A percentile compares a stretch with the other conserved stretches of the same genome.
These are phyloP conservation scores for Sminthurinus signatus DNA, from an alignment of 1,140 invertebrate species.

Conservation along the genomic window DNA sequence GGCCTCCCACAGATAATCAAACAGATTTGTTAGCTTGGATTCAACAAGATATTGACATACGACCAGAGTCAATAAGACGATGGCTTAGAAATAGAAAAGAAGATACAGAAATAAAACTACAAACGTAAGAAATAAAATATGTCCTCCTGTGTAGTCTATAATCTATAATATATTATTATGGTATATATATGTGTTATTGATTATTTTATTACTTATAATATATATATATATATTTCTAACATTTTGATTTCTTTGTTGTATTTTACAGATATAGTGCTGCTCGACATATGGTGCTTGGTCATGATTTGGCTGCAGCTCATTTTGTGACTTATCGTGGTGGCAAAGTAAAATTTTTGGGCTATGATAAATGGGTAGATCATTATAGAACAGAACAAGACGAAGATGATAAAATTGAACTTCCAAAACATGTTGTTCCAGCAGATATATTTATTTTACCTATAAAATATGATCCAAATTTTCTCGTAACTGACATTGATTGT, in stretches of 20 bases:
- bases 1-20: slow-evolving; percentile 21
- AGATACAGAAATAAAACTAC: slow-evolving; percentile 44
- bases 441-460: slow-evolving; percentile 24
- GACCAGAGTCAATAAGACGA: slow-evolving; percentile 44
- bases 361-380: slow-evolving; percentile 50
- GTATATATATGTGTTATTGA: no score
- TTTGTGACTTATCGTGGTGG: slow-evolving; percentile 51
- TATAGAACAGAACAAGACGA: slow-evolving; percentile 34
- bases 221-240: slow-evolving; percentile 48
- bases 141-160: neutral
- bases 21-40: slow-evolving; percentile 46
- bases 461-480: slow-evolving; percentile 50
- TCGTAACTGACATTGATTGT: slow-evolving; percentile 62
- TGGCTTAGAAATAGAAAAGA: slow-evolving; percentile 48
- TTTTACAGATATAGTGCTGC: slow-evolving; percentile 47
- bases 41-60: slow-evolving; percentile 49
- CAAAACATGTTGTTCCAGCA: slow-evolving; percentile 43
- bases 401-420: slow-evolving; percentile 49
- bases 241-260: no score
- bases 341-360: slow-evolving; percentile 58
- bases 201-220: slow-evolving; percentile 21
- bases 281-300: slow-evolving; percentile 51
- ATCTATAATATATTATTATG: no score
- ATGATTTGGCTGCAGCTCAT: slow-evolving; percentile 65
- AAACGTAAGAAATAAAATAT: slow-evolving; percentile 39